Evolutionary conservation across 2,797 vertebrate genomes (phyloP).

Genomic region (Argyrosomus regius): DNA sequence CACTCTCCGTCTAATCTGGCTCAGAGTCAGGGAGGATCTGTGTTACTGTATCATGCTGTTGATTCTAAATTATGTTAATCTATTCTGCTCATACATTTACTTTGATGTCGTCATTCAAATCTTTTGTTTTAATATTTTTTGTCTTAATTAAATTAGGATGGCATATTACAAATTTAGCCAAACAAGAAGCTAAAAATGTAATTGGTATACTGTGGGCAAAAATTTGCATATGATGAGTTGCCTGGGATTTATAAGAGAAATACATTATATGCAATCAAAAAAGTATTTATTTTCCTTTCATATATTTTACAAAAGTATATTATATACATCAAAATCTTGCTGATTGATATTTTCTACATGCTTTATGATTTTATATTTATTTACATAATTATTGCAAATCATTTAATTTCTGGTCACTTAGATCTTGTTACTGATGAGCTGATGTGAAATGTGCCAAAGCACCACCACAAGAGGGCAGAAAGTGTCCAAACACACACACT

Average conservation of each 20-base stretch:
- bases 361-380: background rate
- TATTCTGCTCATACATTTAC: conserved; percentile 59
- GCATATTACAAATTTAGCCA: conserved; percentile 13
- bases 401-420: conserved; percentile 13
- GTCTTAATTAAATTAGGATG: conserved; percentile 25
- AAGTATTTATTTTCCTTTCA: background rate
- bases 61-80: conserved; percentile 77
- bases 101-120: conserved; percentile 64
- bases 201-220: background rate
- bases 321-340: background rate
- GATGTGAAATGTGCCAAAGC: conserved; percentile 22
- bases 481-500: conserved; percentile 72
- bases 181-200: conserved; percentile 8
- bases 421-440: conserved; percentile 32
- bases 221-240: background rate
- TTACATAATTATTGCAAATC: background rate
- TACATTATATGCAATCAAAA: background rate
- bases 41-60: conserved; percentile 62
- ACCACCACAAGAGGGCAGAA: conserved; percentile 87
- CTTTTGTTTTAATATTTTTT: conserved; percentile 49
- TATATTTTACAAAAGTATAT: background rate
- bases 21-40: conserved; percentile 78
- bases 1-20: conserved; percentile 78
- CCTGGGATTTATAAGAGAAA: conserved; percentile 15
- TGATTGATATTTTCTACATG: background rate